phyloP scores from a whole-genome alignment of 2,113 vertebrate genomes.

The Bos indicus region DNA sequence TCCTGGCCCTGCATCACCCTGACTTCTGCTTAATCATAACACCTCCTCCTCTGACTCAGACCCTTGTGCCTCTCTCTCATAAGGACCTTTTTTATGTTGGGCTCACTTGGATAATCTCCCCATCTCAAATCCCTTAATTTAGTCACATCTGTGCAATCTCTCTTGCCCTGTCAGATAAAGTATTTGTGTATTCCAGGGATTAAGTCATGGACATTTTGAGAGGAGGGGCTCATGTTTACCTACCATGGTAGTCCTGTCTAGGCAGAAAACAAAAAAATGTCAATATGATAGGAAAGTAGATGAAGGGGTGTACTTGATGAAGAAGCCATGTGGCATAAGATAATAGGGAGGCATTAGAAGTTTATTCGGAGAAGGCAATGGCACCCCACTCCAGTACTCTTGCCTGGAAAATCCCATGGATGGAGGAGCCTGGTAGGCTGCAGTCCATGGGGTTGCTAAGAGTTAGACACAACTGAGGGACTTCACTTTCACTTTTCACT shows the following conservation, averaged over 20 bases:
- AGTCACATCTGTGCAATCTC: neutral
- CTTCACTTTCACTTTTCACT: too few species aligned
- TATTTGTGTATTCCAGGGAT: neutral
- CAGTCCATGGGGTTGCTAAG: too few species aligned
- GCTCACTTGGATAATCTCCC: neutral
- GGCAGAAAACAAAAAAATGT: neutral
- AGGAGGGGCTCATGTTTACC: neutral
- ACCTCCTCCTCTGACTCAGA: neutral
- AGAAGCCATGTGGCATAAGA: neutral
- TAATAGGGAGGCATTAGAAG: neutral
- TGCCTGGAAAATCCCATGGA: too few species aligned
- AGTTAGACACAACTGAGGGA: too few species aligned
- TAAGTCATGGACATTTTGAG: neutral
- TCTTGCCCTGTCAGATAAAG: neutral
- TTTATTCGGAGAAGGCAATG: neutral
- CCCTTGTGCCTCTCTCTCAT: neutral
- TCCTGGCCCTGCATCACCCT: neutral
- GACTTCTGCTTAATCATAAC: neutral
- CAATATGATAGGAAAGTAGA: neutral
- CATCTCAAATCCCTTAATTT: neutral
- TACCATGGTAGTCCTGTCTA: neutral
- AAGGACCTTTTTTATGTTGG: neutral
- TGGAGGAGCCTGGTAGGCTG: too few species aligned
- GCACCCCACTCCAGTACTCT: too few species aligned
- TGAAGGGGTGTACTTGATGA: neutral